These are phyloP conservation scores for Festucalex cinctus DNA, from an alignment of 2,113 vertebrate genomes.

Conservation along the genomic window DNA sequence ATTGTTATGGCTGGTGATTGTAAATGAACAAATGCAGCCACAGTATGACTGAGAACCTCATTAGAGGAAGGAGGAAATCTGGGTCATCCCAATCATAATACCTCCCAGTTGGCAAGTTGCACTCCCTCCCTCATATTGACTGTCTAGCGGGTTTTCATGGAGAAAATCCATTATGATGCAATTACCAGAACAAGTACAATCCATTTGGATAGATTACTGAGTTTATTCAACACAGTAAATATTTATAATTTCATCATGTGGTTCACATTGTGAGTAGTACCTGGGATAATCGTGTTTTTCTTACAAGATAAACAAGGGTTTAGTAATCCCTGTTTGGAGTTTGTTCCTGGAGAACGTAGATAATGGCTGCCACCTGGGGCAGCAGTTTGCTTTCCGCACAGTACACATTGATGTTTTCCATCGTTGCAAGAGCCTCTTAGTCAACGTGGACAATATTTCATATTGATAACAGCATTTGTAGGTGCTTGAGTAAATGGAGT, in stretches of 20 bases:
- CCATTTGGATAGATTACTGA: constrained; percentile 41
- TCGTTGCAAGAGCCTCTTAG: constrained; percentile 51
- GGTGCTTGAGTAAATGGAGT: constrained; percentile 74
- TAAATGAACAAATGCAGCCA: constrained; percentile 29
- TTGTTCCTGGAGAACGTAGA: constrained; percentile 33
- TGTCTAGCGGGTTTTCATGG: constrained; percentile 34
- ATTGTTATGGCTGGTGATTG: not conserved
- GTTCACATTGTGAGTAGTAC: constrained; percentile 27
- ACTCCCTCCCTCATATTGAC: constrained; percentile 33
- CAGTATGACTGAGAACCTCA: constrained; percentile 46
- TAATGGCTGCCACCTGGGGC: constrained; percentile 49
- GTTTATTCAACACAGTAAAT: constrained; percentile 51
- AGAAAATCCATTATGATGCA: constrained; percentile 41
- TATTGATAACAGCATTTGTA: constrained; percentile 74
- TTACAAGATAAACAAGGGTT: constrained; percentile 50
- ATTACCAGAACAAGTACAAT: constrained; percentile 37
- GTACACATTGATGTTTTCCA: constrained; percentile 65
- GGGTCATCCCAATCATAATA: constrained; percentile 56
- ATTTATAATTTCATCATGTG: constrained; percentile 50
- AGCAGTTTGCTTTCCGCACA: constrained; percentile 62
- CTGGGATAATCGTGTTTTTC: constrained; percentile 53
- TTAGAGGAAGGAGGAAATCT: constrained; percentile 56
- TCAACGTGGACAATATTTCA: constrained; percentile 72
- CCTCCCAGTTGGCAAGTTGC: constrained; percentile 43
- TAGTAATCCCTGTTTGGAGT: constrained; percentile 43